Evolutionary conservation across 1,140 invertebrate species (phyloP).

Genomic region (Periplaneta americana): DNA sequence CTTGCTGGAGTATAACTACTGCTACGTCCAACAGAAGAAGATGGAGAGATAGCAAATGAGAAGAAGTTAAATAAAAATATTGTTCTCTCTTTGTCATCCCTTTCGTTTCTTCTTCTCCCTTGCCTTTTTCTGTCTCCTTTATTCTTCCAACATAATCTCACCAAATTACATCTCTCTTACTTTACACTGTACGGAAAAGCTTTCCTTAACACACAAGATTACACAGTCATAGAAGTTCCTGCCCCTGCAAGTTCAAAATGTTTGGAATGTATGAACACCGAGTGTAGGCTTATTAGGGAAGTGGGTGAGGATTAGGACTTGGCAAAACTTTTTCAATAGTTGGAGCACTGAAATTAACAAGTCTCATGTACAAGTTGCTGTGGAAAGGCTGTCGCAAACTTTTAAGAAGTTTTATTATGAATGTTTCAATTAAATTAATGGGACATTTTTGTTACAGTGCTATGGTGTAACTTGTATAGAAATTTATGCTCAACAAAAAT

Average conservation of each 20-base stretch:
- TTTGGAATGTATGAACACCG: not conserved
- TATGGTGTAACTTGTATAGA: no score
- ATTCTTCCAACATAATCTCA: not conserved
- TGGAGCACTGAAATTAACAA: not conserved
- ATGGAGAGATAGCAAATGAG: not conserved
- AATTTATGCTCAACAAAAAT: no score
- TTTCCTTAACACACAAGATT: not conserved
- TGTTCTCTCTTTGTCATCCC: not conserved
- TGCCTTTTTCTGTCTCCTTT: not conserved
- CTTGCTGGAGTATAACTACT: not conserved
- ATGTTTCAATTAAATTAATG: not conserved
- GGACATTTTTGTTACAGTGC: not conserved
- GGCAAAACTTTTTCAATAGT: not conserved
- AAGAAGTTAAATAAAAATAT: not conserved
- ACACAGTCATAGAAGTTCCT: not conserved
- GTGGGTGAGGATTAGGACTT: not conserved
- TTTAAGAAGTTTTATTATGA: not conserved
- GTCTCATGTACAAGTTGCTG: not conserved
- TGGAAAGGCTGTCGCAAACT: not conserved
- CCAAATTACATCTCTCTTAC: not conserved
- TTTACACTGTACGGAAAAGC: not conserved
- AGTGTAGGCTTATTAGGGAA: not conserved
- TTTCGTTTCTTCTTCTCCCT: not conserved
- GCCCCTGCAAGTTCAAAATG: not conserved
- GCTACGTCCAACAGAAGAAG: not conserved